Base-by-base conservation (phyloP, 1,140 invertebrate genomes). In the Cherax quadricarinatus region DNA sequence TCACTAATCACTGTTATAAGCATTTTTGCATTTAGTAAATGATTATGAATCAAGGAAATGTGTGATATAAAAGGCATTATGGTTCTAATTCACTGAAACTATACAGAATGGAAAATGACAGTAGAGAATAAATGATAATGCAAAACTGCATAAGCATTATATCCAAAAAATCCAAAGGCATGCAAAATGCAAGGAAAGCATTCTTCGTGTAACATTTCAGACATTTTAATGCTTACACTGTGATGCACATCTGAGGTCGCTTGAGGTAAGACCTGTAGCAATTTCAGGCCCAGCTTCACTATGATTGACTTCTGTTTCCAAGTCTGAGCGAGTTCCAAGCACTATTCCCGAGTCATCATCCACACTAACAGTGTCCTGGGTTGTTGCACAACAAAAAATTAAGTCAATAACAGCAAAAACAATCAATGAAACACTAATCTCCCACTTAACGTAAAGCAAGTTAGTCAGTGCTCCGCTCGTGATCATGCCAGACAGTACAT, bases 261-360 rank as follows among this genome's bases (percentile, higher is more conserved):
- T 92, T 14, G 93, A 91, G 51, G 93, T 93, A 41, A 93, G 66
- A 62, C 93, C 93, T 41, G 93, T 93, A 7, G 94, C 94, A 82
- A 94, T 94, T 86, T 95, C 94, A 84, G 94, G 94, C n/a, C 94
- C 94, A 30, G 94, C 94, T 94, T 95, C 94, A 92, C 94, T 95
- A 73, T 94, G 94, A 91, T 94, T 94, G 6, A 93, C 86, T 18
- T 94, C 90, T 10, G 60, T 82, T 57, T 91, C 90, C 57, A 91
- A 51, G 60, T 91, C 84, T 5, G 90, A 91, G 12, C 89, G 89
- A 1, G 75, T 66, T 16, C 84, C 84, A 6, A 91, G 41, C n/a
- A 81, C 90, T 41, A 91, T 91, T 7, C 90, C 90, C 1, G 90
- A 91, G 49, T 91, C 90, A n/a, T 91, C 90, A 73, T 91, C 90